These are phyloP conservation scores for Drosophila novamexicana DNA, from an alignment of 1,140 invertebrate genomes.

Conservation along the genomic window DNA sequence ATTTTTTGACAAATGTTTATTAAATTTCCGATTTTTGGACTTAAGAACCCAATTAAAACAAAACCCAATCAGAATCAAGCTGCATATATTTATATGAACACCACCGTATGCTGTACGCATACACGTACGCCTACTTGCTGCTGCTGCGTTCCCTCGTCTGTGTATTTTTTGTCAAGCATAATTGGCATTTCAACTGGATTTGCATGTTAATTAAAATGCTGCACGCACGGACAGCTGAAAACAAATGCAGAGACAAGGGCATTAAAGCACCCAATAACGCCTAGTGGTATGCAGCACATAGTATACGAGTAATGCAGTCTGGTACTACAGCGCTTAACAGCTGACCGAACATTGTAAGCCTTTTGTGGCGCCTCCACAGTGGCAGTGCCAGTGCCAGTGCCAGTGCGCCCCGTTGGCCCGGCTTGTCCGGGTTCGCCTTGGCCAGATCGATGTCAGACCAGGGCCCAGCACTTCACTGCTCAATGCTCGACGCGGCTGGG, in stretches of 20 bases:
- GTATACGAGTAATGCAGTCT: slow-evolving; percentile 30
- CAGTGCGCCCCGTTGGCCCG: neutral
- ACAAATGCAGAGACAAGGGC: slow-evolving; percentile 75
- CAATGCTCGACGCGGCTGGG: slow-evolving; percentile 58
- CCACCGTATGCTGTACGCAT: slow-evolving; percentile 15
- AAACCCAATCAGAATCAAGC: slow-evolving; percentile 5
- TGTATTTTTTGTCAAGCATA: slow-evolving; percentile 72
- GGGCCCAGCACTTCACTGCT: slow-evolving; percentile 34
- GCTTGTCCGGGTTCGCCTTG: neutral
- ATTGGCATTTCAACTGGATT: slow-evolving; percentile 83
- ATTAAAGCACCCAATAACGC: slow-evolving; percentile 55
- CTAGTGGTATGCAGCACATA: slow-evolving; percentile 4
- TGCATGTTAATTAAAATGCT: slow-evolving; percentile 82
- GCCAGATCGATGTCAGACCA: slow-evolving; percentile 74
- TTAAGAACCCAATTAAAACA: slow-evolving; percentile 40
- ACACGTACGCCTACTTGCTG: slow-evolving; percentile 1
- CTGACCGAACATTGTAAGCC: slow-evolving; percentile 60
- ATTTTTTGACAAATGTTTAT: neutral
- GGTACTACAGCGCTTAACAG: slow-evolving; percentile 38
- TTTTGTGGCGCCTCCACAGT: slow-evolving; percentile 31
- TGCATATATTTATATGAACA: slow-evolving; percentile 30
- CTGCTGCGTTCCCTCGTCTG: neutral
- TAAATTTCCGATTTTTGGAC: neutral
- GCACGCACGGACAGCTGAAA: slow-evolving; percentile 77
- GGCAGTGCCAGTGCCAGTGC: too few species aligned